Conservation (phyloP, 2,113 vertebrate species). For the Psammodynastes pulverulentus region DNA sequence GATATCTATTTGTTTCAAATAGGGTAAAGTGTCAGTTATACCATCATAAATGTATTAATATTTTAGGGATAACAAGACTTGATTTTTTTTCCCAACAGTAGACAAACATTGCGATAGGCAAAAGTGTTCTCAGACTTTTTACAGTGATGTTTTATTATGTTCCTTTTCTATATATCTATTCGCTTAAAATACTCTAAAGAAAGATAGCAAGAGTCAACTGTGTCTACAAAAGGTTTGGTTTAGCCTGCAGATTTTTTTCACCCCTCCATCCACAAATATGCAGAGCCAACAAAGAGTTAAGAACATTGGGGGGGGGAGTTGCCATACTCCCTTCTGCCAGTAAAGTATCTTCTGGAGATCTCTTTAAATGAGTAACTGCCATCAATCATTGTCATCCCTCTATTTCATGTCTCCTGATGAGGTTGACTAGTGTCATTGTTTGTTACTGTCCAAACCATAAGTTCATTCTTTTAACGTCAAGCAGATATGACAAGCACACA, state of each 20-base stretch:
- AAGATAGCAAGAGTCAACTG: neutral
- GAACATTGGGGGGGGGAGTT: constrained; percentile 42
- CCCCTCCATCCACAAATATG: constrained; percentile 9
- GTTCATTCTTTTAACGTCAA: constrained; percentile 85
- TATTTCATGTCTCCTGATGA: constrained; percentile 84
- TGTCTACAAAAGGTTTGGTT: neutral
- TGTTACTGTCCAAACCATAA: constrained; percentile 91
- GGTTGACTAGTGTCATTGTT: constrained; percentile 93
- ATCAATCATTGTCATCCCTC: constrained; percentile 96
- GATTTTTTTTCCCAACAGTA: neutral
- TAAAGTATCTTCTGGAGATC: constrained; percentile 75
- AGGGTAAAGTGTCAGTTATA: neutral
- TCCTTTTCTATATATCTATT: neutral
- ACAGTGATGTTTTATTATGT: constrained; percentile 12
- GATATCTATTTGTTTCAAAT: neutral
- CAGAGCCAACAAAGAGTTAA: constrained; percentile 6
- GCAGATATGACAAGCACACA: constrained; percentile 91
- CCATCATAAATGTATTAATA: neutral
- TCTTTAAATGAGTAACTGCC: constrained; percentile 91
- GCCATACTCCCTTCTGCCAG: constrained; percentile 60
- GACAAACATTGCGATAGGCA: neutral
- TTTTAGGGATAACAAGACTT: neutral
- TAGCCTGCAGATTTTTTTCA: constrained; percentile 12
- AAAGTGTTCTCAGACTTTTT: neutral
- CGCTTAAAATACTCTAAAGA: neutral